phyloP scores from a whole-genome alignment of 2,113 vertebrate species.

The Kryptolebias marmoratus region DNA sequence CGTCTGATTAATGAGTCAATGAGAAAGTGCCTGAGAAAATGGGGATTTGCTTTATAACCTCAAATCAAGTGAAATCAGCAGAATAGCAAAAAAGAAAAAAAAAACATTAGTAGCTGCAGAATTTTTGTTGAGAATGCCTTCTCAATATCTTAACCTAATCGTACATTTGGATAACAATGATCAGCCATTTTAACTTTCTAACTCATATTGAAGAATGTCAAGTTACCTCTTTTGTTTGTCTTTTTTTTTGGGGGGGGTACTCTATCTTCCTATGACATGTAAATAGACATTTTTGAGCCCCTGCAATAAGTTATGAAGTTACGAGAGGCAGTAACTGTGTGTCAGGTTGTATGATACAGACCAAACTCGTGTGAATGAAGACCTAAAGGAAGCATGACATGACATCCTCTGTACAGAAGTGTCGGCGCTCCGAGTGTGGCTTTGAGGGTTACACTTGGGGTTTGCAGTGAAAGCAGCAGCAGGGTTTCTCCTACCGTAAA shows the following conservation, averaged over 20 bases:
- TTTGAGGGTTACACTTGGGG: slow-evolving; percentile 21
- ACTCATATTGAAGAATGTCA: slow-evolving; percentile 58
- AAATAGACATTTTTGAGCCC: slow-evolving; percentile 72
- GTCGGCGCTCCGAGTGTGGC: slow-evolving; percentile 50
- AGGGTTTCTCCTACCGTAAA: slow-evolving; percentile 33
- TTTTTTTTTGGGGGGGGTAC: not conserved
- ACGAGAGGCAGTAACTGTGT: slow-evolving; percentile 43
- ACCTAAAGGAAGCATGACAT: slow-evolving; percentile 41
- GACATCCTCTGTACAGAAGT: slow-evolving; percentile 61
- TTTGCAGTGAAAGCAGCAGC: slow-evolving; percentile 38
- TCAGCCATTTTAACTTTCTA: slow-evolving; percentile 71
- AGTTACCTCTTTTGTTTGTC: slow-evolving; percentile 50
- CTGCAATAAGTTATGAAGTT: slow-evolving; percentile 74
- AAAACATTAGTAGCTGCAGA: slow-evolving; percentile 40
- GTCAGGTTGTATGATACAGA: slow-evolving; percentile 46
- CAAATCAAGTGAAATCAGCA: slow-evolving; percentile 70
- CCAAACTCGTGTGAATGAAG: slow-evolving; percentile 57
- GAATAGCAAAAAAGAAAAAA: slow-evolving; percentile 59
- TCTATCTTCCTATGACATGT: slow-evolving; percentile 69
- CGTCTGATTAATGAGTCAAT: slow-evolving; percentile 15
- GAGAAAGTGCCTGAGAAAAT: slow-evolving; percentile 52
- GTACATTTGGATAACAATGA: slow-evolving; percentile 51
- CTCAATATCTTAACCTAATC: slow-evolving; percentile 49
- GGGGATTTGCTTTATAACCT: slow-evolving; percentile 65
- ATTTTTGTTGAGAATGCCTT: slow-evolving; percentile 31